These are phyloP conservation scores for Oryctes rhinoceros DNA, from an alignment of 1,140 invertebrate species.

Conservation along the genomic window DNA sequence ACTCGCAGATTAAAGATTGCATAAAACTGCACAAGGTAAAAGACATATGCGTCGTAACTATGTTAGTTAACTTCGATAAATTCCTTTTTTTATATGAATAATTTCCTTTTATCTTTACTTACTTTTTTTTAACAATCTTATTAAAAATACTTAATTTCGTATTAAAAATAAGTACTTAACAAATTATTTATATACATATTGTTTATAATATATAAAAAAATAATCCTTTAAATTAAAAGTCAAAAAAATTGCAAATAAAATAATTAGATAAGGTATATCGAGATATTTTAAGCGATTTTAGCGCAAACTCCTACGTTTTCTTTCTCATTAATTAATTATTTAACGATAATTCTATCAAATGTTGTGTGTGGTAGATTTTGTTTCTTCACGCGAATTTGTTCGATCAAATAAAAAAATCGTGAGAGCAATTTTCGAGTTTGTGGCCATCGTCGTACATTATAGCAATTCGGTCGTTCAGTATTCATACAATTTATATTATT, in stretches of 20 bases:
- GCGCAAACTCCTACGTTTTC: slow-evolving; percentile 1
- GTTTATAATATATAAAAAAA: background rate
- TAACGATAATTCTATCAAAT: background rate
- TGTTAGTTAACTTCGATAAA: background rate
- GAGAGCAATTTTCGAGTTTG: slow-evolving; percentile 1
- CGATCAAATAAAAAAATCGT: background rate
- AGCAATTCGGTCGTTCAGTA: slow-evolving; percentile 38
- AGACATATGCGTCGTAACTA: too few relatives aligned
- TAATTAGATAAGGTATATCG: too few relatives aligned
- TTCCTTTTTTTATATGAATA: background rate
- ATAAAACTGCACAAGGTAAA: slow-evolving; percentile 12
- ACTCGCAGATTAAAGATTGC: background rate
- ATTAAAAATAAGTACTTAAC: slow-evolving; percentile 20
- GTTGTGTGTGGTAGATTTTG: too few relatives aligned
- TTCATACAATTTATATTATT: slow-evolving; percentile 12
- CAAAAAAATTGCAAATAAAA: background rate
- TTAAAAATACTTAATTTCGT: background rate
- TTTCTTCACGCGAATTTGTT: background rate
- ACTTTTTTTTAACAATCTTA: background rate
- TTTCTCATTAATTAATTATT: background rate
- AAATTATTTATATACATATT: background rate
- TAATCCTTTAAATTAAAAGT: too few relatives aligned
- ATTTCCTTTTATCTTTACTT: background rate
- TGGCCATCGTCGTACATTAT: slow-evolving; percentile 32
- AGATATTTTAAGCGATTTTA: background rate